Evolutionary conservation across 2,888 invertebrate species (phyloP).

Genomic region (Ptilodon capucinus): DNA sequence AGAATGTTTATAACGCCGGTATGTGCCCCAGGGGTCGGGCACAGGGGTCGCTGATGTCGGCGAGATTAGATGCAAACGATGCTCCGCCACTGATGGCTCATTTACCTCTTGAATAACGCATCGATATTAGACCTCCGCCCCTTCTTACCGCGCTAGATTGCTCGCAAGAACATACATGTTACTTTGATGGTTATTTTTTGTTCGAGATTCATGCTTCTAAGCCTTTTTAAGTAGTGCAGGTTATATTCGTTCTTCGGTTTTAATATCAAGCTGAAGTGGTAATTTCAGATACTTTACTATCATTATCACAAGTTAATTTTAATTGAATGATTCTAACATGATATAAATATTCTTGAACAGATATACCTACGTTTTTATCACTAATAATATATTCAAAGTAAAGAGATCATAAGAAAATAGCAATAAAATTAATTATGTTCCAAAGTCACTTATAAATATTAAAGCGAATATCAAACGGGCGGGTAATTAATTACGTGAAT

Average conservation of each 20-base stretch:
- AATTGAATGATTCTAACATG: background rate
- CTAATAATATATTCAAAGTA: constrained; percentile 22
- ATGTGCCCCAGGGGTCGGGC: constrained; percentile 43
- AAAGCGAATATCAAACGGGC: constrained; percentile 37
- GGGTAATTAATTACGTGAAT: constrained; percentile 50
- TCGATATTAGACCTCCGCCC: constrained; percentile 58
- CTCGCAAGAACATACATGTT: constrained; percentile 23
- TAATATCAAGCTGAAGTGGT: background rate
- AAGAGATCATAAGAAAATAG: constrained; percentile 25
- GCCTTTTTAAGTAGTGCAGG: background rate
- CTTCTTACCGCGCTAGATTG: constrained; percentile 30
- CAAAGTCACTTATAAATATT: constrained; percentile 38
- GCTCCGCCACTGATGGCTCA: constrained; percentile 71
- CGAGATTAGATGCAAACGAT: constrained; percentile 79
- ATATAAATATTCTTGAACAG: background rate
- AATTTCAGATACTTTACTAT: background rate
- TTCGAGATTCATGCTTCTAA: constrained; percentile 5
- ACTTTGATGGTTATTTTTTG: constrained; percentile 26
- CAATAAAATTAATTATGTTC: constrained; percentile 35
- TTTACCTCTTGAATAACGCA: constrained; percentile 77
- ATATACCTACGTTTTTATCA: constrained; percentile 5
- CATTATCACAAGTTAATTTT: too few relatives aligned
- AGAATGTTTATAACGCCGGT: constrained; percentile 41
- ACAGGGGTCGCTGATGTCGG: constrained; percentile 56
- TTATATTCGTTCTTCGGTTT: background rate